Base-by-base conservation (phyloP, 2,113 vertebrate species). In the Trogon surrucura region DNA sequence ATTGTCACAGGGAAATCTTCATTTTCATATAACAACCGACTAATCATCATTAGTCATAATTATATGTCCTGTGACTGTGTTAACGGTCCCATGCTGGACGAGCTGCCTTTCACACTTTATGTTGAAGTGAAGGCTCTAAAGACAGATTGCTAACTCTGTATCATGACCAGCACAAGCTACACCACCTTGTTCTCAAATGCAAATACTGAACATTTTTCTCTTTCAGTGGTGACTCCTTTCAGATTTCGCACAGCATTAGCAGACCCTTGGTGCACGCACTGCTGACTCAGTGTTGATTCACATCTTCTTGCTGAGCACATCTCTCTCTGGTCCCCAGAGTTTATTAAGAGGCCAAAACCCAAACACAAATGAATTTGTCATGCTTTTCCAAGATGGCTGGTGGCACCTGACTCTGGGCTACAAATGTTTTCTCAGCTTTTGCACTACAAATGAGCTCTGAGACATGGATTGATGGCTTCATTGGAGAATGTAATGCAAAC, bases 381-480 rank as follows among this genome's bases (percentile, higher is more conserved):
- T 82, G 88, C 71, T 93, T 91, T 89, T 83, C 89, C 82, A 94
- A 93, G 80, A 91, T 96, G 94, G 84, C 78, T 91, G 84, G 57
- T 85, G 75, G 92, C 95, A 96, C 93, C 95, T 97, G 95, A 96
- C 89, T 83, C 70, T 71, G 38, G 47, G 72, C 83, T 95, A 81
- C 81, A 94, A 91, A 71, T 95, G 88, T 96, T 97, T 97, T 94
- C 88, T 94, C 96, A 97, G 95, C 85, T 96, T 97, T 96, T 96
- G 47, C 69, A 90, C 77, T 88, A 62, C 79, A 97, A 97, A 96
- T 93, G 92, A 88, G 88, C 91, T 94, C 93, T 96, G 91, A 96
- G 92, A 83, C 93, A 94, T 2, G 1, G 89, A 92, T 66, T 95
- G 95, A 97, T 96, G 90, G 95, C 95, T 96, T 97, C 97, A 97